A percentile compares a stretch with the other conserved stretches of the same genome.
phyloP scores from a whole-genome alignment of 2,113 vertebrate species.

The Saiga tatarica region DNA sequence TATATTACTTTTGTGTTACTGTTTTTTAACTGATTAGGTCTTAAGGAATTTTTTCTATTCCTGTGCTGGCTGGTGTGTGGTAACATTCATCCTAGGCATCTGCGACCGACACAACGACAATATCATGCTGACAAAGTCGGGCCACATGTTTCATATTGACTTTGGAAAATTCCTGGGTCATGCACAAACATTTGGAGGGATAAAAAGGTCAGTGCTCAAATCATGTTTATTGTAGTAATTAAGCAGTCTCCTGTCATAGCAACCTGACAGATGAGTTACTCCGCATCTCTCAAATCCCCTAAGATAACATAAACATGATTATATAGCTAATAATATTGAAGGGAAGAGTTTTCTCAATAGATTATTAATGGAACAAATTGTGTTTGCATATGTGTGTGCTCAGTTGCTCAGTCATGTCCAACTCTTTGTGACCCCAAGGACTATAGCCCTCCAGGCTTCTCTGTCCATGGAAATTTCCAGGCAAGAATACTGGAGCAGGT shows the following conservation, averaged over 20 bases:
- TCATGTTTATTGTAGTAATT: not conserved
- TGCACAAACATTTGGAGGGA: slow-evolving; percentile 83
- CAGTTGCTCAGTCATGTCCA: not conserved
- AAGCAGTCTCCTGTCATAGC: not conserved
- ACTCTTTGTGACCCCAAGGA: not conserved
- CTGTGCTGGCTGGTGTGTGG: slow-evolving; percentile 85
- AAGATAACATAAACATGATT: not conserved
- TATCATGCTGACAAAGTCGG: slow-evolving; percentile 82
- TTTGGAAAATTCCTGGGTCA: slow-evolving; percentile 85
- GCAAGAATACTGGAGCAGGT: not conserved
- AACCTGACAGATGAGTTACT: not conserved
- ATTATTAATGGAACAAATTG: not conserved
- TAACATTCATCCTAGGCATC: slow-evolving; percentile 84
- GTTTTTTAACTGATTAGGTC: slow-evolving; percentile 70
- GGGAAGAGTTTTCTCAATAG: not conserved
- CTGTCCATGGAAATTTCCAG: not conserved
- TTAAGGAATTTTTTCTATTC: slow-evolving; percentile 83
- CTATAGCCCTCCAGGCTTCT: not conserved
- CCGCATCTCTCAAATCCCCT: not conserved
- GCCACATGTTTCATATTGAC: slow-evolving; percentile 86
- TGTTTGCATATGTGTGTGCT: not conserved
- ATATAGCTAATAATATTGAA: slow-evolving; percentile 3
- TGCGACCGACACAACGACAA: slow-evolving; percentile 87
- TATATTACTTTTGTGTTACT: not conserved
- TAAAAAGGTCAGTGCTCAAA: slow-evolving; percentile 81